Evolutionary conservation across 2,888 invertebrate genomes (phyloP), one percentile per base, ranked within the genome.

Genomic region (Caenorhabditis zanzibari): DNA sequence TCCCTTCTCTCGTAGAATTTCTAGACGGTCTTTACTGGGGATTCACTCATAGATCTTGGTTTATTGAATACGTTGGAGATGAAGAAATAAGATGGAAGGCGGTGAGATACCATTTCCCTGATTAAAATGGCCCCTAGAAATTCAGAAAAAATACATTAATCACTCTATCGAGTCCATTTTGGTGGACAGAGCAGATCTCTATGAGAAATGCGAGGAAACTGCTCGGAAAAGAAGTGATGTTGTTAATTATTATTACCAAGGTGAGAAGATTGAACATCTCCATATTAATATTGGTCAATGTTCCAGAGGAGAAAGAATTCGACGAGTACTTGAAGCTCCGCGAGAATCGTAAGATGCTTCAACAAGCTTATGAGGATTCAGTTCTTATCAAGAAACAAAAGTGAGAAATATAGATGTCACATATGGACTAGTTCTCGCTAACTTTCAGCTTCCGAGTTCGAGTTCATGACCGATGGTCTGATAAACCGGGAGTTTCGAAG

Each of bases 361-460:
- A 73, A 47, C 61, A 59, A 24, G 73, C 82, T 10, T 41, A 35
- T 9, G 72, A 64, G 24, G 73, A 73, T 41, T 72, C 32, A 12
- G 6, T 61, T 28, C 26, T 77, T 4, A 63, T 82, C 6, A 35
- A 32, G n/a, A 66, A 66, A 38, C 82, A 77, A 41, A 82, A 77
- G 82, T 82, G 35, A 72, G 74, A 22, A 6, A 4, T 4, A 19
- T 26, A 28, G 4, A 44, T 0, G 16, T 10, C 16, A 12, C 38
- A 10, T 32, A 10, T 26, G n/a, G 26, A 54, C 24, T 28, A 28
- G 24, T 14, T 47, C 49, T 47, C 41, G 26, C 19, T 22, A 6
- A 16, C n/a, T 68, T 82, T 58, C 76, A 82, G 82, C 26, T 82
- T 72, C 76, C 66, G 61, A 22, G 76, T 71, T 10, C 73, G 76